Conservation (phyloP, 1,140 invertebrate species). For the Aphelenchoides fujianensis region DNA sequence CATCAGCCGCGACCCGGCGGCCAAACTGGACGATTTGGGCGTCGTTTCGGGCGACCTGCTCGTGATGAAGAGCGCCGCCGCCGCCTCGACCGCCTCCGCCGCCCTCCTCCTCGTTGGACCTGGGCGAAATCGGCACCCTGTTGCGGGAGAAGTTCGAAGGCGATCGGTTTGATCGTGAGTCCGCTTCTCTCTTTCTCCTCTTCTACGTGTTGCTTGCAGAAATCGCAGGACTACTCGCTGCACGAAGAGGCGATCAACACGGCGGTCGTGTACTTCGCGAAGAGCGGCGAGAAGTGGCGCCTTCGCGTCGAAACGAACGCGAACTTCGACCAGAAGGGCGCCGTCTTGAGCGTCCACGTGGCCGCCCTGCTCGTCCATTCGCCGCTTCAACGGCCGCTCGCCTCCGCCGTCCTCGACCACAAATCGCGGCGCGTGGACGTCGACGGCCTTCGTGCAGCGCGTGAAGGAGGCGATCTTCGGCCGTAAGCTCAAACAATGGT, state of each 20-base stretch:
- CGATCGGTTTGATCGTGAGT: neutral
- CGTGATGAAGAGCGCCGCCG: neutral
- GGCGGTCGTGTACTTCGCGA: neutral
- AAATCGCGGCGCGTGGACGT: neutral
- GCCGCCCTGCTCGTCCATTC: neutral
- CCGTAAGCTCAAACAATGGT: neutral
- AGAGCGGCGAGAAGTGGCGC: neutral
- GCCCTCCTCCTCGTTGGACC: too few relatives aligned
- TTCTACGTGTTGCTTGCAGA: neutral
- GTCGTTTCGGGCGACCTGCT: slow-evolving; percentile 10
- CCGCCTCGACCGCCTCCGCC: too few relatives aligned
- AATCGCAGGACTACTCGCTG: neutral
- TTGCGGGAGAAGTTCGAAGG: too few relatives aligned
- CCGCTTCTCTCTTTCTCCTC: neutral
- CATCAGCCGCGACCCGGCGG: neutral
- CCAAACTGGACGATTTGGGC: neutral
- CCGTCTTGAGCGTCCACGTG: neutral
- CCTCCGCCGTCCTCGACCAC: neutral
- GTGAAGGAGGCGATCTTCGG: slow-evolving; percentile 1
- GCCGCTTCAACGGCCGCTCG: neutral
- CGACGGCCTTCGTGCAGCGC: neutral
- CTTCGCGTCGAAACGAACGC: neutral
- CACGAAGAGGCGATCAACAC: neutral
- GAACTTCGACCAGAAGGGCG: neutral
- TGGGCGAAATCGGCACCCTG: too few relatives aligned